These are phyloP conservation scores for Sweltsa coloradensis DNA, from an alignment of 1,140 invertebrate species.

Conservation along the genomic window DNA sequence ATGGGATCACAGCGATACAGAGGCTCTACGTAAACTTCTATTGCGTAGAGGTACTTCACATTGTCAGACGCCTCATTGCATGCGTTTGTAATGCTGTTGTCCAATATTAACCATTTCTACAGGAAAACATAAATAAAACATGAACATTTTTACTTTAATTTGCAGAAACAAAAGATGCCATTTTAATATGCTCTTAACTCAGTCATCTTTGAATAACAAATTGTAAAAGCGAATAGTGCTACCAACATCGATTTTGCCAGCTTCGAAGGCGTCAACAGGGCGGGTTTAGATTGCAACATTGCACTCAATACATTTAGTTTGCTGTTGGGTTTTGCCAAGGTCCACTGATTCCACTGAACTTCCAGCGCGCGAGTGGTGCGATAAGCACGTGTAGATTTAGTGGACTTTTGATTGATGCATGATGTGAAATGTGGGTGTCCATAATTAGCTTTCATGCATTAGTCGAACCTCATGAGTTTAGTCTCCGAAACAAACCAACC, in stretches of 20 bases:
- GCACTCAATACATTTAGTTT: no score
- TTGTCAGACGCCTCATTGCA: slow-evolving; percentile 79
- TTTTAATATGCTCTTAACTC: background rate
- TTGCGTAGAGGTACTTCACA: slow-evolving; percentile 73
- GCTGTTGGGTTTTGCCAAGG: background rate
- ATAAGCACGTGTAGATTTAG: background rate
- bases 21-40: slow-evolving; percentile 76
- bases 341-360: background rate
- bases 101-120: slow-evolving; percentile 64
- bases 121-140: slow-evolving; percentile 19
- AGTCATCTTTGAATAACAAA: no score
- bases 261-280: no score
- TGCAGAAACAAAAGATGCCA: background rate
- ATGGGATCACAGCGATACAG: slow-evolving; percentile 63
- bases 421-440: background rate
- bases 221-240: no score
- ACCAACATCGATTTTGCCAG: no score
- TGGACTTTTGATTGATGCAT: background rate
- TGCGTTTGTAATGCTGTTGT: slow-evolving; percentile 54
- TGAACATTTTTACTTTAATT: background rate
- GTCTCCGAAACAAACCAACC: slow-evolving; percentile 36
- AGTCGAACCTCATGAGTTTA: background rate
- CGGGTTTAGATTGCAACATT: no score
- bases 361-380: background rate
- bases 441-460: background rate